Base-by-base conservation (phyloP, 2,113 vertebrate species). In the Pelecanoides urinatrix region DNA sequence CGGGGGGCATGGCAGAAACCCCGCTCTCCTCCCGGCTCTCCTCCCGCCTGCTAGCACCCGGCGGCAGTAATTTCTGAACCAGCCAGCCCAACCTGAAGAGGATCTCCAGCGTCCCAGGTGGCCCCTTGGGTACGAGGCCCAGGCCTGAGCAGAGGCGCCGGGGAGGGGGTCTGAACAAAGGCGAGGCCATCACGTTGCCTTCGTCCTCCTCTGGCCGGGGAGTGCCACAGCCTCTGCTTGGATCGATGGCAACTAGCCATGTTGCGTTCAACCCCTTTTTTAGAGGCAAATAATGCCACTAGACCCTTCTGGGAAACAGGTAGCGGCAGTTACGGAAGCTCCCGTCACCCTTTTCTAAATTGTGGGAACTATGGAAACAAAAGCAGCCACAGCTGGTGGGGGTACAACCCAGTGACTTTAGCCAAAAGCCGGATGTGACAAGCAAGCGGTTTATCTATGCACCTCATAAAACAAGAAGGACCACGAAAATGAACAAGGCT, bases 341-440 rank as follows among this genome's bases (percentile, higher is more conserved):
- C 86, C 50, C 5, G 18, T 25, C 4, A 0, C 65, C 27, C 29
- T 90, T 81, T 62, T 71, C 78, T 88, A 63, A 93, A 92, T 92
- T 91, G 68, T 94, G 78, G 97, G 98, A 98, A 96, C 98, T 98
- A 98, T 93, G 93, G 98, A 98, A 98, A 99, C 98, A 98, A 98
- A 98, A 98, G 96, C 98, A 98, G 96, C 88, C 94, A 36, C 61
- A 97, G 96, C 95, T 95, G 94, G 94, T 94, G 94, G 94, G 95
- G 98, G 96, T 86, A 72, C 59, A 95, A 68, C 67, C 73, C 94
- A 72, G n/a, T 59, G 80, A 95, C 93, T 96, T 89, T 36, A 97
- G 96, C 85, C 94, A 95, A 95, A 80, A 97, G 92, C 94, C 85
- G 65, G 88, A 96, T 96, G 96, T 96, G 88, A 84, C 89, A 93